These are phyloP conservation scores for Sesamia nonagrioides DNA, from an alignment of 1,140 invertebrate genomes.

Conservation along the genomic window DNA sequence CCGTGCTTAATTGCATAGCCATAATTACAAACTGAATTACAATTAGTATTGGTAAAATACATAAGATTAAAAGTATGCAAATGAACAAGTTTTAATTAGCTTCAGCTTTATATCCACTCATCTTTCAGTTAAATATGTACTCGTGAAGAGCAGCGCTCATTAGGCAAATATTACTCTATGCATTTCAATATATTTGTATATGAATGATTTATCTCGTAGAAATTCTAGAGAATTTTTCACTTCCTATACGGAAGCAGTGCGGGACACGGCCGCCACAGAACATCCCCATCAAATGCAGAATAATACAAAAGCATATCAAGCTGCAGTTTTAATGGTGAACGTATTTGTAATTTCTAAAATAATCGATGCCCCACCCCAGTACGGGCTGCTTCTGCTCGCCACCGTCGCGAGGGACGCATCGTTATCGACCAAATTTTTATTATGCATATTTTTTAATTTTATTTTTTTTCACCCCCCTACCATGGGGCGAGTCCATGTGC, in stretches of 20 bases:
- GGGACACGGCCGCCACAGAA: slow-evolving; percentile 4
- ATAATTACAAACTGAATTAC: not conserved
- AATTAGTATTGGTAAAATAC: not conserved
- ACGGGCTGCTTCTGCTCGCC: slow-evolving; percentile 69
- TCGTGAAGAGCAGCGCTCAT: not conserved
- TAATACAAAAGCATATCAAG: slow-evolving; percentile 31
- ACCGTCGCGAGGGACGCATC: slow-evolving; percentile 64
- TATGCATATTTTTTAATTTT: slow-evolving; percentile 87
- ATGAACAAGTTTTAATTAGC: not conserved
- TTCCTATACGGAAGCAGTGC: not conserved
- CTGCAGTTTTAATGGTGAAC: slow-evolving; percentile 44
- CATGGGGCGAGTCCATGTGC: slow-evolving; percentile 66
- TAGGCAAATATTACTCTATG: too few species aligned
- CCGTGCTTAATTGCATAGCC: not conserved
- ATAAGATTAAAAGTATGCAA: not conserved
- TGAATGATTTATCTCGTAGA: not conserved
- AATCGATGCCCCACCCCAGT: slow-evolving; percentile 79
- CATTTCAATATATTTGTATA: not conserved
- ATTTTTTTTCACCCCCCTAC: slow-evolving; percentile 75
- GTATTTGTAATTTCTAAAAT: slow-evolving; percentile 79
- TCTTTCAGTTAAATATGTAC: not conserved
- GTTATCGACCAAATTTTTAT: slow-evolving; percentile 84
- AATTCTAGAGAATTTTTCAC: too few species aligned
- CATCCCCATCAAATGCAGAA: slow-evolving; percentile 30
- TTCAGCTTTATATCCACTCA: not conserved